Evolutionary conservation across 2,888 invertebrate species (phyloP).

Genomic region (Tinea semifulvella): DNA sequence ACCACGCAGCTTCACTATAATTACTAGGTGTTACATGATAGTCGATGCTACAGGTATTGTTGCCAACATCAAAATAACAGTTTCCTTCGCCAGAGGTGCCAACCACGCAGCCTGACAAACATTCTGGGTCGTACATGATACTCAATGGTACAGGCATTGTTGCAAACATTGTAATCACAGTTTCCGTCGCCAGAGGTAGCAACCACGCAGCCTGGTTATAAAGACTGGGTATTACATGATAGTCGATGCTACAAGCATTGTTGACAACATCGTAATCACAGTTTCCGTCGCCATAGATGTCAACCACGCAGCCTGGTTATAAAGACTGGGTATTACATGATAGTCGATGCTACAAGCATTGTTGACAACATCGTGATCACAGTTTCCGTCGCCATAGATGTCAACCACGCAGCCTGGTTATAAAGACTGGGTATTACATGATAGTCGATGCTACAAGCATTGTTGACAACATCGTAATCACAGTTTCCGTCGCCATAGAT

Average conservation of each 20-base stretch:
- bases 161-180: not conserved
- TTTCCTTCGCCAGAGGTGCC: not conserved
- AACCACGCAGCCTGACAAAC: not conserved
- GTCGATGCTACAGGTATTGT: constrained; percentile 7
- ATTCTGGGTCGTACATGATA: too few relatives aligned
- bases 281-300: not conserved
- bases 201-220: not conserved
- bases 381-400: not conserved
- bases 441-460: too few relatives aligned
- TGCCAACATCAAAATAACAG: not conserved
- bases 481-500: too few relatives aligned
- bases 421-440: too few relatives aligned
- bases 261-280: not conserved
- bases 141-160: constrained; percentile 1
- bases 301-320: constrained; percentile 5
- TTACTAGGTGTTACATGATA: too few relatives aligned
- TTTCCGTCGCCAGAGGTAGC: not conserved
- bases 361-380: constrained; percentile 5
- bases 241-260: constrained; percentile 5
- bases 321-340: too few relatives aligned
- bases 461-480: too few relatives aligned
- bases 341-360: too few relatives aligned
- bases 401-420: constrained; percentile 7
- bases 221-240: too few relatives aligned
- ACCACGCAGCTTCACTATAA: too few relatives aligned